Conservation (phyloP, 1,140 invertebrate species). For the Drosophila jambulina region DNA sequence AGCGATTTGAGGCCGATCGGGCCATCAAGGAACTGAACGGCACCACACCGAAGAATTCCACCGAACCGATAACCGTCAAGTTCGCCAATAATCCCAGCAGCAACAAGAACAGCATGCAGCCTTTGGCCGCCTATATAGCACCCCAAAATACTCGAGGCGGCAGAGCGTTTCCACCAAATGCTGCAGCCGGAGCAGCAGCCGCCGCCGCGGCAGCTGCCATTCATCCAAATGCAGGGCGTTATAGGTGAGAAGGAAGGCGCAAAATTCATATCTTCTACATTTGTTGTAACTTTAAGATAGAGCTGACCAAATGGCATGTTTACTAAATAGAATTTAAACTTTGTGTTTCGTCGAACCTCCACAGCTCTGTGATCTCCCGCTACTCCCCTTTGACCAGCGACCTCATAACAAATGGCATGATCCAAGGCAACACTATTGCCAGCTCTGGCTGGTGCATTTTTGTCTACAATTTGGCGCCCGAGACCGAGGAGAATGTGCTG, state of each 20-base stretch:
- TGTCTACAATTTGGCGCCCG: constrained; percentile 99
- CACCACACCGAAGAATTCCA: constrained; percentile 97
- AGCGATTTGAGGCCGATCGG: constrained; percentile 97
- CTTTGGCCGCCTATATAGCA: constrained; percentile 96
- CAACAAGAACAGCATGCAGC: constrained; percentile 96
- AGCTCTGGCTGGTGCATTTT: constrained; percentile 98
- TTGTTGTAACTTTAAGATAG: background rate
- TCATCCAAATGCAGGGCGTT: constrained; percentile 93
- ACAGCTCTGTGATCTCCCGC: constrained; percentile 86
- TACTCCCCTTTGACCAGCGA: constrained; percentile 98
- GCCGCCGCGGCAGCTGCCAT: constrained; percentile 90
- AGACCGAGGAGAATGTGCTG: constrained; percentile 98
- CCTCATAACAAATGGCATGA: constrained; percentile 94
- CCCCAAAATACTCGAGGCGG: constrained; percentile 88
- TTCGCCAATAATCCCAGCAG: constrained; percentile 99
- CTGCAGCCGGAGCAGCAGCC: constrained; percentile 87
- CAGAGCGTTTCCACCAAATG: constrained; percentile 92
- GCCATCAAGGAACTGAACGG: constrained; percentile 99
- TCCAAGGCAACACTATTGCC: constrained; percentile 92
- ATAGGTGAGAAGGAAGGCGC: constrained; percentile 89
- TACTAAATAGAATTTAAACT: background rate
- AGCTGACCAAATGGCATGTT: background rate
- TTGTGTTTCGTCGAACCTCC: background rate
- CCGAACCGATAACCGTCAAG: constrained; percentile 99
- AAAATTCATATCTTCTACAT: too few species aligned